phyloP scores from a whole-genome alignment of 2,888 invertebrate species.

The Adela reaumurella region DNA sequence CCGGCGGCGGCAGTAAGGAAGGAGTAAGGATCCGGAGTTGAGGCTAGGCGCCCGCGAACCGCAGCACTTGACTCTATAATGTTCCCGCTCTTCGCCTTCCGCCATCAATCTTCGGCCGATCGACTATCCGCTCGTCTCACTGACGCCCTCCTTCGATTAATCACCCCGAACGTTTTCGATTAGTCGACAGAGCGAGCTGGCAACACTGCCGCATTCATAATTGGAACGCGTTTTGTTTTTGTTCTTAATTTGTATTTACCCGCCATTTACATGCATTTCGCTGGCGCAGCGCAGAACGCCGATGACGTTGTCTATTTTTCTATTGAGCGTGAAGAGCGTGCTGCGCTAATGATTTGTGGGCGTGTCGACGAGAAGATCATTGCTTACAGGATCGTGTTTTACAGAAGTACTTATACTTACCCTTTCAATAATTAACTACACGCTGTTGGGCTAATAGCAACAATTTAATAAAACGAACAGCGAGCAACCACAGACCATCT shows the following conservation, averaged over 20 bases:
- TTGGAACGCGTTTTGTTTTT: slow-evolving; percentile 28
- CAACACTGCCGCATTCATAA: slow-evolving; percentile 19
- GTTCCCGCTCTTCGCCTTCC: not conserved
- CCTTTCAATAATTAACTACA: too few species aligned
- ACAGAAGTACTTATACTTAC: too few species aligned
- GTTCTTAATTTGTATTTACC: slow-evolving; percentile 7
- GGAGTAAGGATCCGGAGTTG: too few species aligned
- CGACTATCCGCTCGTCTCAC: slow-evolving; percentile 1
- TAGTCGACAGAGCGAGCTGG: slow-evolving; percentile 16
- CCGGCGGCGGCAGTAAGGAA: too few species aligned
- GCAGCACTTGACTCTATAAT: not conserved
- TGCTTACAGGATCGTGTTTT: too few species aligned
- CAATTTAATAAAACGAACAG: too few species aligned
- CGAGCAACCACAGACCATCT: too few species aligned
- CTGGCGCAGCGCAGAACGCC: too few species aligned
- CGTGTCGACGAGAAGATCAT: not conserved
- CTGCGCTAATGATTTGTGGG: not conserved
- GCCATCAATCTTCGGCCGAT: not conserved
- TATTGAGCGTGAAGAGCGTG: too few species aligned
- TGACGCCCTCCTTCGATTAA: slow-evolving; percentile 42
- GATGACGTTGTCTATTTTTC: too few species aligned
- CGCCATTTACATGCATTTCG: not conserved
- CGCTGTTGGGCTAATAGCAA: too few species aligned
- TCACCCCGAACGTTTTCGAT: slow-evolving; percentile 46
- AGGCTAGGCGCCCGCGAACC: not conserved